A percentile compares a stretch with the other conserved stretches of the same genome.
phyloP scores from a whole-genome alignment of 1,140 invertebrate species.

The Melipona quadrifasciata region DNA sequence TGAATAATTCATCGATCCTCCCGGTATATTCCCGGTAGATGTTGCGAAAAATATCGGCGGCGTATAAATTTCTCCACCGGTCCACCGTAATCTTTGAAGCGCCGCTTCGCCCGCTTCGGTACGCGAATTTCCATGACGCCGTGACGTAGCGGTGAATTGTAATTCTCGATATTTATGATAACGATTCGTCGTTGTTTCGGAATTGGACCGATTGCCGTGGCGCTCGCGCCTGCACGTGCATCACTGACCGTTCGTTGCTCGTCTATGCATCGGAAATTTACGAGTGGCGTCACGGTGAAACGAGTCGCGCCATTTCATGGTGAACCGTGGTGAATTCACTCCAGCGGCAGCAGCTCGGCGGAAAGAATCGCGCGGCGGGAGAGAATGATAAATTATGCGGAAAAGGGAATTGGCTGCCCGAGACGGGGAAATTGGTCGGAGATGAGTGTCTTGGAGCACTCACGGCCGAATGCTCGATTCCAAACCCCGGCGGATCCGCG shows the following conservation, averaged over 20 bases:
- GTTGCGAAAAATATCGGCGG: not conserved
- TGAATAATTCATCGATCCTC: not conserved
- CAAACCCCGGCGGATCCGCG: not conserved
- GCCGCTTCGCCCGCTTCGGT: too few species aligned
- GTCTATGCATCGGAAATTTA: constrained; percentile 41
- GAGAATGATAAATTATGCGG: constrained; percentile 54
- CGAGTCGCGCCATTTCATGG: constrained; percentile 35
- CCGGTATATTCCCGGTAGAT: too few species aligned
- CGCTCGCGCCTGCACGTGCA: not conserved
- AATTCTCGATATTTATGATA: constrained; percentile 40
- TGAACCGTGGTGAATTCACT: not conserved
- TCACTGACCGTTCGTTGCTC: constrained; percentile 21
- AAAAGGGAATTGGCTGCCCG: constrained; percentile 55
- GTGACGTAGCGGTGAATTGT: not conserved
- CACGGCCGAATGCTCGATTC: constrained; percentile 7
- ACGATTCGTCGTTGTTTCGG: constrained; percentile 4
- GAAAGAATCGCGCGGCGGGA: not conserved
- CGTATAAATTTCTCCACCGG: not conserved
- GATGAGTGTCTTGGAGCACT: constrained; percentile 18
- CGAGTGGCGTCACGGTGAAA: constrained; percentile 31
- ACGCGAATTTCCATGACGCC: not conserved
- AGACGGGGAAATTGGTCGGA: constrained; percentile 26
- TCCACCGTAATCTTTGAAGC: not conserved
- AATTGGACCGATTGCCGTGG: not conserved
- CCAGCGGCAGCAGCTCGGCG: not conserved